Base-by-base conservation (phyloP, 2,113 vertebrate species). In the Tretioscincus oriximinensis region DNA sequence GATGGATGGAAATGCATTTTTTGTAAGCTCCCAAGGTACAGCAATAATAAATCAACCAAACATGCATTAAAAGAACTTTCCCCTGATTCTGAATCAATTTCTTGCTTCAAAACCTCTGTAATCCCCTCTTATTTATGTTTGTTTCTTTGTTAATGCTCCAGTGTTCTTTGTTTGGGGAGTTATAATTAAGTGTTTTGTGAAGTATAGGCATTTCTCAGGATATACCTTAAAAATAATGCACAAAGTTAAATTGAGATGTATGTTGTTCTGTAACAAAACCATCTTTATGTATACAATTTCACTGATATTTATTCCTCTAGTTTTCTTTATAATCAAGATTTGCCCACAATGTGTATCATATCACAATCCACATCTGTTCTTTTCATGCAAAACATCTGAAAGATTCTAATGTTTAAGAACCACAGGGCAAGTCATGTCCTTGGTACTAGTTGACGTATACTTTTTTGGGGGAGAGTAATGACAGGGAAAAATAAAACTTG, bases 1-100 rank as follows among this genome's bases (percentile, higher is more conserved):
- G n/a, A 79, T 0, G 68, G 24, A 81, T 7, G 18, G 35, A 82
- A 90, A 85, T 84, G 4, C 1, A n/a, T 81, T 87, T 88, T 64
- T 14, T 1, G 0, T 70, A 80, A 69, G 29, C 74, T 76, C 14
- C 22, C 3, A 45, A 80, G 64, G 14, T 76, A 60, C 24, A 63
- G 29, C 8, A 71, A 47, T 29, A 85, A 41, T 9, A 84, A 61
- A 75, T 68, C 14, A 84, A 85, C 78, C 0, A 66, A 81, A 66
- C 58, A 71, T 84, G 64, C 71, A 79, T 74, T 74, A 71, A 76
- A 47, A 83, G 66, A 82, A 6, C 8, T 20, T 65, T 64, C 73
- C 73, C 29, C 12, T 73, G 51, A 74, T 86, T 88, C 35, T 21
- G 7, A 82, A 65, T 7, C 49, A n/a, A 21, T 41, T 82, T 21